Percentiles rank a stretch among this genome's conserved stretches.
These are phyloP conservation scores for Pavo muticus DNA, from an alignment of 2,113 vertebrate genomes.

Conservation along the genomic window DNA sequence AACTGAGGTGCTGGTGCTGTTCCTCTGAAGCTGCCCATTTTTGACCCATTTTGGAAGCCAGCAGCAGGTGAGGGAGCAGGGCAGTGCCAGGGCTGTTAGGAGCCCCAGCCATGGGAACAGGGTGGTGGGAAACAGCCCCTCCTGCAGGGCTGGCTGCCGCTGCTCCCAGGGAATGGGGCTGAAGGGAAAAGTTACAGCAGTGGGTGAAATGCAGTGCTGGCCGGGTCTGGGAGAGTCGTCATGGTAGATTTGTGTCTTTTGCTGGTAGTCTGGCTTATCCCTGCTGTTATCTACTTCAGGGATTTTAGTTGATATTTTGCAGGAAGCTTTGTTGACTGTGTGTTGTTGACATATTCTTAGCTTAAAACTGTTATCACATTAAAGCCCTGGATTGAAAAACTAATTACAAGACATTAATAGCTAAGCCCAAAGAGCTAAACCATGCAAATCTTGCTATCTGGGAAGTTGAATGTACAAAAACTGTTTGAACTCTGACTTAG, in stretches of 20 bases:
- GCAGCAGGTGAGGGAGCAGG: neutral
- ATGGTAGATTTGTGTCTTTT: neutral
- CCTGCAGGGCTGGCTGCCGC: neutral
- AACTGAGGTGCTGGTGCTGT: neutral
- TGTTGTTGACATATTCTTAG: conserved; percentile 70
- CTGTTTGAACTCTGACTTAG: conserved; percentile 65
- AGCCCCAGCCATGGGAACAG: neutral
- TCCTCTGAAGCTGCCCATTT: neutral
- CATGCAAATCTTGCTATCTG: conserved; percentile 68
- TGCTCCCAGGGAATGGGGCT: neutral
- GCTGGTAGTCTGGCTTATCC: neutral
- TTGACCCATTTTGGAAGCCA: neutral
- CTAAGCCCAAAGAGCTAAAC: conserved; percentile 67
- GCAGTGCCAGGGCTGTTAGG: neutral
- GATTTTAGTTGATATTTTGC: conserved; percentile 15
- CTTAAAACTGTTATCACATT: conserved; percentile 69
- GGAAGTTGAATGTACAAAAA: conserved; percentile 48
- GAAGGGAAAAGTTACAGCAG: fast-evolving
- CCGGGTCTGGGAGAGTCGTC: fast-evolving
- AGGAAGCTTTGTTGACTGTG: conserved; percentile 45
- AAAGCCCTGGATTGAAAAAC: conserved; percentile 72
- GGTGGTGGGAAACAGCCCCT: neutral
- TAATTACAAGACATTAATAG: conserved; percentile 77
- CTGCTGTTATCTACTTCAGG: neutral
- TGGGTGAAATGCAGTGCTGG: neutral